Evolutionary conservation across 2,113 vertebrate genomes (phyloP).

Genomic region (Sceloporus undulatus): DNA sequence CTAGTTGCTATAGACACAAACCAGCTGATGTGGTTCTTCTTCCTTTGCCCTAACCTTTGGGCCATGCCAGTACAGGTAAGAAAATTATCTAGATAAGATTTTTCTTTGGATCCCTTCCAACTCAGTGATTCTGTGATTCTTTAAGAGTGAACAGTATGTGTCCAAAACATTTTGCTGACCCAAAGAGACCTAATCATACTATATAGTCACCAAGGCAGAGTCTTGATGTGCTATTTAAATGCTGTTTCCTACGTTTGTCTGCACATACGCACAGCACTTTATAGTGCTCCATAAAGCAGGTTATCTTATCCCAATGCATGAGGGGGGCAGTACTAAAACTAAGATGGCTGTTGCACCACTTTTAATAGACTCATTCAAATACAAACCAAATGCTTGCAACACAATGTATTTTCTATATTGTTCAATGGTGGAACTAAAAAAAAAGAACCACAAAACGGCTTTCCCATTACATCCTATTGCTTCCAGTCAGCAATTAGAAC

Average conservation of each 20-base stretch:
- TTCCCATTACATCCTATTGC: background rate
- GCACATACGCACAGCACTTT: background rate
- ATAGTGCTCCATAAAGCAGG: no score
- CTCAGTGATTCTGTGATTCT: no score
- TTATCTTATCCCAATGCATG: no score
- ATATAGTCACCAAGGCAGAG: background rate
- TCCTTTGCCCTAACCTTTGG: conserved; percentile 97
- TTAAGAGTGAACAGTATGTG: background rate
- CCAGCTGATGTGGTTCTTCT: conserved; percentile 99
- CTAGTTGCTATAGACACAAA: conserved; percentile 98
- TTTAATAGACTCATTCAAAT: background rate
- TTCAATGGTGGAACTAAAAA: background rate
- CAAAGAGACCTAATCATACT: background rate
- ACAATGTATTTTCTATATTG: background rate
- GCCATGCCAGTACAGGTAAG: conserved; percentile 98
- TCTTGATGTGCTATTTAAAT: background rate
- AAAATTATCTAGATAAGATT: background rate
- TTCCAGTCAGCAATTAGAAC: background rate
- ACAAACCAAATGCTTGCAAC: background rate
- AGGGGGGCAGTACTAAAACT: background rate
- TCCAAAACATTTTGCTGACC: background rate
- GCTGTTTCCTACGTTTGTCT: background rate
- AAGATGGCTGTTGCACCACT: background rate
- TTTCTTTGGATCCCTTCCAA: no score
- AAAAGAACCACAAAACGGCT: background rate